Conservation (phyloP, 2,888 invertebrate species). For the Deilephila porcellus region DNA sequence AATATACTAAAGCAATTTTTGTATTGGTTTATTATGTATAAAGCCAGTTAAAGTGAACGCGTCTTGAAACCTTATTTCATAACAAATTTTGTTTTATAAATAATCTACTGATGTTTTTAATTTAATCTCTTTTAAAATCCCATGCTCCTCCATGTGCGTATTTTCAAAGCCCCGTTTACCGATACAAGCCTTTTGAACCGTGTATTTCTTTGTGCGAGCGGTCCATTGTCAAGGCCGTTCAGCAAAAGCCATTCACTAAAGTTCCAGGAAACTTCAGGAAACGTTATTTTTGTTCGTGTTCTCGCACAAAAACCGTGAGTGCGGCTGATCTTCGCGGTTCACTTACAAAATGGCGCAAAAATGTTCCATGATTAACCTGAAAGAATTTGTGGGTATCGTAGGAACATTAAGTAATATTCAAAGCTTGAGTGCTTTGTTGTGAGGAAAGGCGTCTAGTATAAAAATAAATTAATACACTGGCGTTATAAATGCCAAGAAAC, state of each 20-base stretch:
- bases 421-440: background rate
- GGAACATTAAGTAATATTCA: background rate
- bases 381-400: background rate
- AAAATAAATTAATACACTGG: background rate
- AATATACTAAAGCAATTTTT: too few species aligned
- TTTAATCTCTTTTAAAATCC: background rate
- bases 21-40: too few species aligned
- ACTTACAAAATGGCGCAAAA: constrained; percentile 6
- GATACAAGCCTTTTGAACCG: background rate
- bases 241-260: constrained; percentile 39
- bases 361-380: background rate
- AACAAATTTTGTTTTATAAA: too few species aligned
- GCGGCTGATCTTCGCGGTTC: background rate
- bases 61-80: too few species aligned
- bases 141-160: background rate
- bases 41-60: too few species aligned
- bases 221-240: constrained; percentile 40
- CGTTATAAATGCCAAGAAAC: too few species aligned
- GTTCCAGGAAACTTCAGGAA: constrained; percentile 35
- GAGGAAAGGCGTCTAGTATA: background rate
- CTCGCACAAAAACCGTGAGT: constrained; percentile 7
- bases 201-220: background rate
- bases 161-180: background rate
- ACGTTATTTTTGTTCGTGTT: constrained; percentile 27
- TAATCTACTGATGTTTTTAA: too few species aligned